Conservation (phyloP, 2,797 vertebrate species). For the Tamandua tetradactyla region DNA sequence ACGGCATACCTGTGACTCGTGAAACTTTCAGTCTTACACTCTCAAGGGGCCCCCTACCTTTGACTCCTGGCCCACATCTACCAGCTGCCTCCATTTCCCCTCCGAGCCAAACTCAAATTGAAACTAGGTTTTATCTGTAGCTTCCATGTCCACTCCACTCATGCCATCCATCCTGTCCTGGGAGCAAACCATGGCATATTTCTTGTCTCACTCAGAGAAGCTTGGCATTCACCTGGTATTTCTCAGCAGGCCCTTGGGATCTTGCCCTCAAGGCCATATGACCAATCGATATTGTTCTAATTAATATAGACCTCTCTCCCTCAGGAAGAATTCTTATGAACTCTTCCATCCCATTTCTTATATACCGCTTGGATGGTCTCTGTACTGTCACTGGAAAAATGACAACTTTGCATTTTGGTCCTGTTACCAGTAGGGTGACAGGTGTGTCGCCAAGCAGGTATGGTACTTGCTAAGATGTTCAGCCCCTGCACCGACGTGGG, state of each 20-base stretch:
- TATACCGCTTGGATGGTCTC: neutral
- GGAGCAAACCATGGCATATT: fast-evolving
- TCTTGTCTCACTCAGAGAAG: fast-evolving
- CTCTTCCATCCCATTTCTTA: neutral
- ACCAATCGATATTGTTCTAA: neutral
- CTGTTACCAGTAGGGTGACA: neutral
- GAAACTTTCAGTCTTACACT: neutral
- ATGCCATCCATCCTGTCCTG: fast-evolving
- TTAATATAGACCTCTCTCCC: neutral
- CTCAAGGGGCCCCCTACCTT: fast-evolving
- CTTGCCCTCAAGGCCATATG: neutral
- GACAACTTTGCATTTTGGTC: neutral
- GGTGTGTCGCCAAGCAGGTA: neutral
- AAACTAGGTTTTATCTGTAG: fast-evolving
- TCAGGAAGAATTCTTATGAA: neutral
- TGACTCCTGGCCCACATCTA: neutral
- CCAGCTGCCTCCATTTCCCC: neutral
- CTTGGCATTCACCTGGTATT: neutral
- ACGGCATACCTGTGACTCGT: neutral
- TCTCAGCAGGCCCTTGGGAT: neutral
- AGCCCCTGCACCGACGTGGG: neutral
- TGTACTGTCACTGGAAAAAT: neutral
- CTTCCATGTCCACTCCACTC: neutral
- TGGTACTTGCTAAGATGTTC: neutral
- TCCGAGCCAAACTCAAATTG: neutral